phyloP scores from a whole-genome alignment of 1,140 invertebrate genomes.

The Apis florea region DNA sequence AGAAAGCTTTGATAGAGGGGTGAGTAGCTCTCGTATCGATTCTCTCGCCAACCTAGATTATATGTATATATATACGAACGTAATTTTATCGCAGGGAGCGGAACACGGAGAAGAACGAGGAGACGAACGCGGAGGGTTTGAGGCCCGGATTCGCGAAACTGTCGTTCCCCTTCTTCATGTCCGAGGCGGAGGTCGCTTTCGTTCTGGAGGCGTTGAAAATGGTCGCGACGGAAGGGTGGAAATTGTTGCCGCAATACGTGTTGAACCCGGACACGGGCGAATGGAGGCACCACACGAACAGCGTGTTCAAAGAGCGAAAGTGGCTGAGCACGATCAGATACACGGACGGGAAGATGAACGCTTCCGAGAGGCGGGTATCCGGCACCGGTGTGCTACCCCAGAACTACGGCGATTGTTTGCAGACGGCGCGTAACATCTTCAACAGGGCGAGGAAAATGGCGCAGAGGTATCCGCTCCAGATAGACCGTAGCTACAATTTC shows the following conservation, averaged over 20 bases:
- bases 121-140: slow-evolving; percentile 85
- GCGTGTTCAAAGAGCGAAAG: slow-evolving; percentile 89
- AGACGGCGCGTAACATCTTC: slow-evolving; percentile 89
- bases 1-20: slow-evolving; percentile 87
- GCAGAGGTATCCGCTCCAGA: slow-evolving; percentile 85
- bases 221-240: slow-evolving; percentile 94
- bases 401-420: slow-evolving; percentile 87
- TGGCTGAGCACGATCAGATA: slow-evolving; percentile 91
- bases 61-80: too few species aligned
- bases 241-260: slow-evolving; percentile 92
- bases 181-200: slow-evolving; percentile 89
- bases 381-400: slow-evolving; percentile 86
- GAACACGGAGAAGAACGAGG: slow-evolving; percentile 59
- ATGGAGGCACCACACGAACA: slow-evolving; percentile 92
- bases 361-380: slow-evolving; percentile 85
- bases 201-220: slow-evolving; percentile 92
- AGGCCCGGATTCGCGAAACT: slow-evolving; percentile 93
- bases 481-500: slow-evolving; percentile 86
- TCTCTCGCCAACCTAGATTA: too few species aligned
- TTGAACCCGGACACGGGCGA: slow-evolving; percentile 93
- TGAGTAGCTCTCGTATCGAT: slow-evolving; percentile 72
- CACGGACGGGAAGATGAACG: slow-evolving; percentile 87
- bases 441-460: slow-evolving; percentile 89
- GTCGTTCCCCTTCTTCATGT: slow-evolving; percentile 92
- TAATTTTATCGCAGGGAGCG: slow-evolving; percentile 46